Base-by-base conservation (phyloP, 2,113 vertebrate genomes). In the Scopus umbretta region DNA sequence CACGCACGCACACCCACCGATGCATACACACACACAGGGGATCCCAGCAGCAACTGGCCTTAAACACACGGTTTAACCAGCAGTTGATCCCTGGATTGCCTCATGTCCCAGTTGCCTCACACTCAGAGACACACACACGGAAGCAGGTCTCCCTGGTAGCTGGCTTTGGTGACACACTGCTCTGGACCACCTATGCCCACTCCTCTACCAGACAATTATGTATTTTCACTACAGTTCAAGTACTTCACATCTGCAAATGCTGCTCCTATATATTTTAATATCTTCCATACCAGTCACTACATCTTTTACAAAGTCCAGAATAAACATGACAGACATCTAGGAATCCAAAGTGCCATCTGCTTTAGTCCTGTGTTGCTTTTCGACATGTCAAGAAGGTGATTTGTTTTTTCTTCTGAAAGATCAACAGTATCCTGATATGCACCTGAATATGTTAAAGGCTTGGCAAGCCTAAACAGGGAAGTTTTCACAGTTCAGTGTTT, bases 401-500 rank as follows among this genome's bases (percentile, higher is more conserved):
- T 34, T 76, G 91, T 67, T 90, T 78, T 84, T 63, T 36, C 36
- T 89, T 86, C 53, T 84, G 34, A 63, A 96, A 82, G 84, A 94
- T 82, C 85, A 93, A 32, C 92, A 26, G 8, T 87, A 96, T 83
- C 20, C 6, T 23, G 56, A 73, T 86, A 86, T 40, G 26, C 30
- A 88, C 38, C 62, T 90, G 93, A 84, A 78, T 75, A 81, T 34
- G n/a, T 84, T 86, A 55, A 18, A 91, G 32, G 55, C 45, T 62
- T 74, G 65, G 42, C 13, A 95, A 96, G 25, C 9, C 68, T 78
- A 40, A 93, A 73, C 88, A 88, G 56, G 78, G 68, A 93, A 90
- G 38, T 96, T 97, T 95, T 74, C 87, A 40, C 66, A 86, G 79
- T 56, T 85, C 56, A 66, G 52, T 90, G 26, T 94, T 96, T 90